Evolutionary conservation across 2,113 vertebrate species (phyloP).

Genomic region (Zootoca vivipara): DNA sequence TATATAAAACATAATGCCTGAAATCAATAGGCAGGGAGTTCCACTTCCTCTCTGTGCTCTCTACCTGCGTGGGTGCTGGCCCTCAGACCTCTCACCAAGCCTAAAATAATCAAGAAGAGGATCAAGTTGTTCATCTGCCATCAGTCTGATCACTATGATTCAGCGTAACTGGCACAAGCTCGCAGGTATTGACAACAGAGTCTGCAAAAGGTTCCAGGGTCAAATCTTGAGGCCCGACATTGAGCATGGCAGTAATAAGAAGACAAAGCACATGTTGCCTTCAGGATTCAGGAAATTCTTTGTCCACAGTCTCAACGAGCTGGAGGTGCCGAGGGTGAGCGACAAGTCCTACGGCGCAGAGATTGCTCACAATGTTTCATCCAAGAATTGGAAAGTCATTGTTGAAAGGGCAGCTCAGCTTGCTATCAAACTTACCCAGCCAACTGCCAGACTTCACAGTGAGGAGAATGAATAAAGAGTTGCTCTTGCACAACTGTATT

Average conservation of each 20-base stretch:
- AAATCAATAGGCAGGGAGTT: no score
- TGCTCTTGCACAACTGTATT: slow-evolving; percentile 47
- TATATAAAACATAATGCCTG: no score
- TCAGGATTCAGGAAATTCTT: slow-evolving; percentile 95
- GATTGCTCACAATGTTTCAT: slow-evolving; percentile 98
- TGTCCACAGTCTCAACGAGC: slow-evolving; percentile 94
- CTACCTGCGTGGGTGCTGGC: slow-evolving; percentile 62
- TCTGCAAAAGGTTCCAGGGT: slow-evolving; percentile 95
- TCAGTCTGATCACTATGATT: slow-evolving; percentile 95
- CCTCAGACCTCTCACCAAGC: slow-evolving; percentile 91
- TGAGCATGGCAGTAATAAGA: slow-evolving; percentile 96
- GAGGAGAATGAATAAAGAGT: slow-evolving; percentile 93
- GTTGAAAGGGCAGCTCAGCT: slow-evolving; percentile 97
- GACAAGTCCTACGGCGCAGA: slow-evolving; percentile 98
- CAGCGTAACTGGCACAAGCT: slow-evolving; percentile 96
- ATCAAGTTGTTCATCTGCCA: slow-evolving; percentile 99
- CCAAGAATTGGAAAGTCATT: slow-evolving; percentile 96
- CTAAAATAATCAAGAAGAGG: slow-evolving; percentile 95
- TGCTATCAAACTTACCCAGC: slow-evolving; percentile 96
- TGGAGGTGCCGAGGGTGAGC: slow-evolving; percentile 97
- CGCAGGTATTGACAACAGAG: slow-evolving; percentile 96
- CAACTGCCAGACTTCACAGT: slow-evolving; percentile 96
- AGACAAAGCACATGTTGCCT: slow-evolving; percentile 97
- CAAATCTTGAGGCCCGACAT: slow-evolving; percentile 99
- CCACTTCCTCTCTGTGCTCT: slow-evolving; percentile 18